Percentiles rank a stretch among this genome's conserved stretches.
Conservation (phyloP, 1,140 invertebrate genomes). For the Macrobrachium rosenbergii region DNA sequence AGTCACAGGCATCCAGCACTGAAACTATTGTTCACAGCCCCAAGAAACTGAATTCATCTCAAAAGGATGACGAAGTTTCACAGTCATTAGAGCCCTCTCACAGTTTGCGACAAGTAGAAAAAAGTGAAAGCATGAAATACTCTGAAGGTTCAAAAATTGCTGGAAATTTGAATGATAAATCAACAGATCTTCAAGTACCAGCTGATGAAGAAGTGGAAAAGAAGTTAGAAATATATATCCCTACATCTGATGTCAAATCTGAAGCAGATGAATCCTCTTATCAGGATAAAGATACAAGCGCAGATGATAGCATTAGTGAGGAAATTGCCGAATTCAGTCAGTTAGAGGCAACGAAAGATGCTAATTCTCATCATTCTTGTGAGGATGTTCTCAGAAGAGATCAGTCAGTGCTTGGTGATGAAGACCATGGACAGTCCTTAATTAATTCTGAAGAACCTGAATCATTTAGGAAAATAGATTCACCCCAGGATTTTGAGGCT, state of each 20-base stretch:
- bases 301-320: constrained; percentile 41
- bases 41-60: constrained; percentile 39
- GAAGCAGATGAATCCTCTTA: constrained; percentile 39
- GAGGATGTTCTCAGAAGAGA: neutral
- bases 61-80: constrained; percentile 27
- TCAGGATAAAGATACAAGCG: constrained; percentile 40
- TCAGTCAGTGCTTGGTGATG: no score
- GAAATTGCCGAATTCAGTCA: constrained; percentile 40
- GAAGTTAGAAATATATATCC: constrained; percentile 56
- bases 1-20: constrained; percentile 58
- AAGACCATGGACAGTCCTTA: no score
- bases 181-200: neutral
- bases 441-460: no score
- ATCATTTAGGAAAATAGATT: neutral
- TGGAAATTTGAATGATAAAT: neutral
- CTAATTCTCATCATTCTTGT: neutral
- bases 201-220: constrained; percentile 17
- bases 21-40: constrained; percentile 65
- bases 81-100: constrained; percentile 2
- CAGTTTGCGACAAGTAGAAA: constrained; percentile 7
- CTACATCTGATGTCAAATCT: constrained; percentile 23
- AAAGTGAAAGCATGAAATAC: neutral
- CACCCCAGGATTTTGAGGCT: neutral
- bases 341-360: neutral
- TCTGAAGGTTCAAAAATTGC: neutral